Percentiles rank a stretch among this genome's conserved stretches.
Conservation (phyloP, 2,888 invertebrate genomes). For the Sclerodermus sp. region DNA sequence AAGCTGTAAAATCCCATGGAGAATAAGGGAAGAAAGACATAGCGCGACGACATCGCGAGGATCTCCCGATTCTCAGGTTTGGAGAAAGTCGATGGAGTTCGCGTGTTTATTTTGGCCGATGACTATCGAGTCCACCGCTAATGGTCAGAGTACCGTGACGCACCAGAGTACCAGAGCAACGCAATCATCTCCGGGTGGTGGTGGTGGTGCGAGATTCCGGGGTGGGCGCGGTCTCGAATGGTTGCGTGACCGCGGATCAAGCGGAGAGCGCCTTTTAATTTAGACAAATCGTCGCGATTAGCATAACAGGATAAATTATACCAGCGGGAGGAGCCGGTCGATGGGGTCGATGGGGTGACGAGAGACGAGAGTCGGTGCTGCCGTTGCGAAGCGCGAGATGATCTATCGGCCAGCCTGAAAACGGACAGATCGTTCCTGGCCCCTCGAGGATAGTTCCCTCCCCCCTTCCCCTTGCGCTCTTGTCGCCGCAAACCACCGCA, state of each 20-base stretch:
- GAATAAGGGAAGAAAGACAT: too few species aligned
- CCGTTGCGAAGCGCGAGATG: conserved; percentile 15
- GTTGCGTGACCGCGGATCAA: conserved; percentile 5
- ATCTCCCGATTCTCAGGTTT: too few species aligned
- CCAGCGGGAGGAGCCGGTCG: conserved; percentile 33
- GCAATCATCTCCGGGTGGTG: background rate
- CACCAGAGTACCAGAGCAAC: too few species aligned
- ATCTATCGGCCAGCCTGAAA: conserved; percentile 28
- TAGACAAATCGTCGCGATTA: conserved; percentile 59
- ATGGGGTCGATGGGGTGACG: too few species aligned
- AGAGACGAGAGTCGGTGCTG: conserved; percentile 28
- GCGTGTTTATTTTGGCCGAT: too few species aligned
- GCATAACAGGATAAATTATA: conserved; percentile 59
- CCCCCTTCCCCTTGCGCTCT: background rate
- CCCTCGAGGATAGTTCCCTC: background rate
- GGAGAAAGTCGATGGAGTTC: too few species aligned
- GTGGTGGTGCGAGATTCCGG: background rate
- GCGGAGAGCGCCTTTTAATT: conserved; percentile 51
- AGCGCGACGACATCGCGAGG: too few species aligned
- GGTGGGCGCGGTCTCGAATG: conserved; percentile 16
- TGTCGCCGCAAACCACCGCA: background rate
- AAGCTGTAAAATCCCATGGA: too few species aligned
- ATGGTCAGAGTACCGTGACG: too few species aligned
- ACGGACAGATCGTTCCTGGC: conserved; percentile 6
- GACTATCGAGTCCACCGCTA: too few species aligned